Evolutionary conservation across 1,140 invertebrate genomes (phyloP).

Genomic region (Leptopilina boulardi): DNA sequence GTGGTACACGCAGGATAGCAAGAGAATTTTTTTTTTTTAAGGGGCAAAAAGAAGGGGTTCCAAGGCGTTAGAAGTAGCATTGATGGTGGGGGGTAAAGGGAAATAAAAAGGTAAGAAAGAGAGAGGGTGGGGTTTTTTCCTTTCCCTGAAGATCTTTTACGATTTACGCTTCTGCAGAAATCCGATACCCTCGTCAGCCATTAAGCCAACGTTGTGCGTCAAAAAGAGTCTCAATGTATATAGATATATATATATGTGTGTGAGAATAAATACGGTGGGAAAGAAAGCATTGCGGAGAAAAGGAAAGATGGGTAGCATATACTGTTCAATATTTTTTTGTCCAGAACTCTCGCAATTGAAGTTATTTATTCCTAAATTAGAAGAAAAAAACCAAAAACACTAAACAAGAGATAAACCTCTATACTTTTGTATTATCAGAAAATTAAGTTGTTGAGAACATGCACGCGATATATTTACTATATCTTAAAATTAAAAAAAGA

Average conservation of each 20-base stretch:
- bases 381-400: not conserved
- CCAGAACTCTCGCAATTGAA: not conserved
- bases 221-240: slow-evolving; percentile 54
- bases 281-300: slow-evolving; percentile 46
- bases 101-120: slow-evolving; percentile 44
- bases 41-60: slow-evolving; percentile 33
- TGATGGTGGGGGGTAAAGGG: slow-evolving; percentile 30
- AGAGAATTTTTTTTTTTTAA: not conserved
- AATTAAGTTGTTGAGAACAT: not conserved
- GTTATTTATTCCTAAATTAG: not conserved
- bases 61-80: slow-evolving; percentile 27
- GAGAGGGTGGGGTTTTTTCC: slow-evolving; percentile 46
- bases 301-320: slow-evolving; percentile 44
- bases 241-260: no score
- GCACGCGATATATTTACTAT: no score
- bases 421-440: not conserved
- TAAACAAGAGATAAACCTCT: not conserved
- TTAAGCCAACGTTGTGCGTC: slow-evolving; percentile 60
- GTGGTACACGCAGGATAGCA: slow-evolving; percentile 20
- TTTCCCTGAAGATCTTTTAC: slow-evolving; percentile 65
- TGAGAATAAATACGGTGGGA: slow-evolving; percentile 59
- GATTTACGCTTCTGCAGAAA: slow-evolving; percentile 71
- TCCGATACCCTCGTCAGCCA: slow-evolving; percentile 66
- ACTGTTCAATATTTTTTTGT: slow-evolving; percentile 1
- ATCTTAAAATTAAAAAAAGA: no score